Percentiles rank a stretch among this genome's conserved stretches.
Evolutionary conservation across 2,888 invertebrate species (phyloP).

Genomic region (Tyria jacobaeae): DNA sequence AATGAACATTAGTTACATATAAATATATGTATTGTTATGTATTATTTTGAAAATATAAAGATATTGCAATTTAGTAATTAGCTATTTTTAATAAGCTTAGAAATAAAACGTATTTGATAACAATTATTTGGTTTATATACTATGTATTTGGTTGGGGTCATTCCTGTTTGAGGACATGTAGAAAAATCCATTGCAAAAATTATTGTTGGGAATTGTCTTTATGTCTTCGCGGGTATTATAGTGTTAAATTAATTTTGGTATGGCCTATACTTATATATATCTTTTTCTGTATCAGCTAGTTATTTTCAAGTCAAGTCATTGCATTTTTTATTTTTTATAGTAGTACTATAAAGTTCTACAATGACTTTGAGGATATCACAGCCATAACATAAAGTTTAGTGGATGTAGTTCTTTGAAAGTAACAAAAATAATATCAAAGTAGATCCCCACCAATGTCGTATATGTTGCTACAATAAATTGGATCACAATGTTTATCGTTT

Average conservation of each 20-base stretch:
- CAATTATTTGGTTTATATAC: constrained; percentile 23
- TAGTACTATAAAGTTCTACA: not conserved
- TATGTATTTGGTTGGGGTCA: too few species aligned
- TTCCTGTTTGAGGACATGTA: not conserved
- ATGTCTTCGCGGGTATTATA: not conserved
- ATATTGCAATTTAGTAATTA: constrained; percentile 46
- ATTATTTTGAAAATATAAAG: constrained; percentile 43
- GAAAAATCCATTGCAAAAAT: not conserved
- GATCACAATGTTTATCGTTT: not conserved
- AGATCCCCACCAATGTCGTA: not conserved
- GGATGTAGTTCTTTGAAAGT: not conserved
- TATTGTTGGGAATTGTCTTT: not conserved
- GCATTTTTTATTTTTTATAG: not conserved
- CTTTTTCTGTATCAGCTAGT: not conserved
- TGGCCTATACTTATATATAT: not conserved
- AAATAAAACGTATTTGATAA: constrained; percentile 20
- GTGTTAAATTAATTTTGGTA: not conserved
- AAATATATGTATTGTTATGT: constrained; percentile 44
- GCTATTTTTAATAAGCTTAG: constrained; percentile 40
- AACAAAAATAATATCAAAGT: not conserved
- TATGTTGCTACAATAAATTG: not conserved
- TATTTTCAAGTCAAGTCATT: not conserved
- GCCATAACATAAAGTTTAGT: not conserved
- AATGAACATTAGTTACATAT: constrained; percentile 41
- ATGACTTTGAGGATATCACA: not conserved